phyloP scores from a whole-genome alignment of 2,113 vertebrate species.

The Macrotis lagotis region DNA sequence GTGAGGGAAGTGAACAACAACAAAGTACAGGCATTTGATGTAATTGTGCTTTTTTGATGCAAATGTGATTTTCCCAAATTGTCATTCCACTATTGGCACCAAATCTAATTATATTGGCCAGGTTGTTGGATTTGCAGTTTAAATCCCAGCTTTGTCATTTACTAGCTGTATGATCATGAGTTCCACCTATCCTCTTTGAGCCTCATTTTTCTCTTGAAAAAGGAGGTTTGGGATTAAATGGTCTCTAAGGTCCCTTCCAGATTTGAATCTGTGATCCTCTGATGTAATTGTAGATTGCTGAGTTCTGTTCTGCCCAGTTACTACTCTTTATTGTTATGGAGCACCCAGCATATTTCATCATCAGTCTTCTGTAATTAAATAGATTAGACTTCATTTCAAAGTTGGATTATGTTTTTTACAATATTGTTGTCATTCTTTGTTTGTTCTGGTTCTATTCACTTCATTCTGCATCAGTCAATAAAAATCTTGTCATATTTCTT shows the following conservation, averaged over 20 bases:
- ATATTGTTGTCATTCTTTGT: not conserved
- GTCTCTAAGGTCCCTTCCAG: not conserved
- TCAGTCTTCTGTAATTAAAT: not conserved
- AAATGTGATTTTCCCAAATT: not conserved
- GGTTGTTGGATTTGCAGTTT: not conserved
- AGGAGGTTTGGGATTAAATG: not conserved
- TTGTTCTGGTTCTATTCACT: not conserved
- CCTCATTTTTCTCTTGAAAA: not conserved
- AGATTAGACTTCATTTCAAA: not conserved
- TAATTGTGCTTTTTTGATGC: too few species aligned
- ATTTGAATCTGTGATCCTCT: not conserved
- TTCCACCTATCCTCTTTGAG: not conserved
- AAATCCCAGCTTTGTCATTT: not conserved
- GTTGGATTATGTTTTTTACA: not conserved
- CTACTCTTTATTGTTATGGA: not conserved
- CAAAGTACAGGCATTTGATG: not conserved
- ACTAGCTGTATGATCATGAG: not conserved
- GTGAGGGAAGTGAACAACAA: not conserved
- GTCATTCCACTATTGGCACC: not conserved
- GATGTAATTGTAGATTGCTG: not conserved
- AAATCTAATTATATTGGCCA: too few species aligned
- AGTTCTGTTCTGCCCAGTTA: not conserved
- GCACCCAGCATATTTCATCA: not conserved
- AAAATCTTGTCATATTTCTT: not conserved
- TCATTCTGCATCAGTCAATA: not conserved